Base-by-base conservation (phyloP, 2,888 invertebrate species). In the Orthosia gracilis region DNA sequence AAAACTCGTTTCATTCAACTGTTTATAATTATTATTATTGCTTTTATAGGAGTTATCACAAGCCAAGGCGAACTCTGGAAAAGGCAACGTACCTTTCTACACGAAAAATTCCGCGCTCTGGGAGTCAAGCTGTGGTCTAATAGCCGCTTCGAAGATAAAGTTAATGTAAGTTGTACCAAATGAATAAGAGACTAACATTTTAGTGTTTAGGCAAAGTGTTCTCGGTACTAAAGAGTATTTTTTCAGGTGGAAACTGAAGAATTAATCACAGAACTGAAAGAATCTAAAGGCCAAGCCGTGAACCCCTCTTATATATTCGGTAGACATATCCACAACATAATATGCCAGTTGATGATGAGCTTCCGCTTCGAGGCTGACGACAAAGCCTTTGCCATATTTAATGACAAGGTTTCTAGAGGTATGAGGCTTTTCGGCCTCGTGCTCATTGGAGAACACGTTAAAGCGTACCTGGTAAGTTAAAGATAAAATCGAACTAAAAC, bases 321-420 rank as follows among this genome's bases (percentile, higher is more conserved):
- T 31, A 97, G 98, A 79, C 97, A 98, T 23, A 97, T 98, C 75
- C 98, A 98, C 91, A 98, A 98, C 93, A 98, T 98, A 3, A 98
- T 98, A 78, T 98, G 98, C 91, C 97, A 98, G 82, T 96, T 98
- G 82, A 97, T 98, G 93, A 98, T 98, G 98, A 98, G 98, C 57
- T 97, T 98, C 1, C 97, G 98, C 13, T 98, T 98, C 91, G 97
- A 97, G 54, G 97, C 97, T 82, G 97, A 98, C 76, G 98, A 98
- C 90, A 92, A 95, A 1, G 97, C 97, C 62, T 98, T 98, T 93
- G 95, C 96, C 26, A 96, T 97, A 66, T 98, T 98, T 92, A 98
- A 98, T 96, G 96, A 96, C 76, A 96, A 98, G 31, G 98, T 98
- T 85, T 98, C 98, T 77, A 98, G 98, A 92, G 98, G 98, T 2